Conservation (phyloP, 2,888 invertebrate genomes). For the Leuctra nigra region DNA sequence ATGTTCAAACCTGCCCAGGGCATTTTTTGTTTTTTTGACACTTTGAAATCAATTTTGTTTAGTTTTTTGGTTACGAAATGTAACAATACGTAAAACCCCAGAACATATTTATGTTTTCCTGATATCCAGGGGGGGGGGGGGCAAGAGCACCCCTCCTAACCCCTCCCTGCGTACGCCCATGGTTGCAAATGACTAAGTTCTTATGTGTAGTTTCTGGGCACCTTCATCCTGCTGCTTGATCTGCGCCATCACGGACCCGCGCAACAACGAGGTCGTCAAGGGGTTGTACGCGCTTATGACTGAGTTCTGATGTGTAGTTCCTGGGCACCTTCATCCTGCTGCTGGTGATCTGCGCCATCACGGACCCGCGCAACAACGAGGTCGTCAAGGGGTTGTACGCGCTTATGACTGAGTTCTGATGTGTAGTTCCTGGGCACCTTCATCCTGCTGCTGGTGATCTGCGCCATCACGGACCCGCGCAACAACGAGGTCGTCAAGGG, state of each 20-base stretch:
- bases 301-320: too few relatives aligned
- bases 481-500: constrained; percentile 40
- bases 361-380: constrained; percentile 41
- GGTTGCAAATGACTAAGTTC: too few relatives aligned
- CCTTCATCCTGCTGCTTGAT: constrained; percentile 42
- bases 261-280: constrained; percentile 40
- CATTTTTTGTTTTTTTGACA: too few relatives aligned
- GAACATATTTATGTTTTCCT: too few relatives aligned
- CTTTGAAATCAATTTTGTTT: too few relatives aligned
- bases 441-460: constrained; percentile 40
- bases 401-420: too few relatives aligned
- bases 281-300: constrained; percentile 39
- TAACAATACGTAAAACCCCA: too few relatives aligned
- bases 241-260: constrained; percentile 42
- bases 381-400: constrained; percentile 39
- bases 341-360: constrained; percentile 41
- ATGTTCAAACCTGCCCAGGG: too few relatives aligned
- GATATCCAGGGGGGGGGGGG: too few relatives aligned
- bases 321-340: constrained; percentile 43
- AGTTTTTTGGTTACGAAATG: too few relatives aligned
- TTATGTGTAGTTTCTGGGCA: constrained; percentile 44
- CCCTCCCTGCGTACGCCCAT: too few relatives aligned
- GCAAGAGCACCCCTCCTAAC: too few relatives aligned
- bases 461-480: constrained; percentile 42
- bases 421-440: constrained; percentile 44